Evolutionary conservation across 1,140 invertebrate genomes (phyloP).

Genomic region (Subanguina moxae): DNA sequence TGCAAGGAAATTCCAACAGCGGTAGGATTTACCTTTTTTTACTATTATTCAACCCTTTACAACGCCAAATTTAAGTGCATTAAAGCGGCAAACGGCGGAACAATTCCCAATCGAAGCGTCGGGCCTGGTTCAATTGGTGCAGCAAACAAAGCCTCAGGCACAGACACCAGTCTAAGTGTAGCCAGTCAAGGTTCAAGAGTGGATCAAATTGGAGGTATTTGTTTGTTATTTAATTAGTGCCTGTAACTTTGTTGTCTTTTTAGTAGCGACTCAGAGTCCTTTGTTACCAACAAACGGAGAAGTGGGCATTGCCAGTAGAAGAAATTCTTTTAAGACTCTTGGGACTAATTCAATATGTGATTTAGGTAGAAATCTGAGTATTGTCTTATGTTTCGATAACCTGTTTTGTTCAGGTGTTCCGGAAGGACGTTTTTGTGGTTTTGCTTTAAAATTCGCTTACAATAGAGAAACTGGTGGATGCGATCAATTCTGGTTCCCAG

Average conservation of each 20-base stretch:
- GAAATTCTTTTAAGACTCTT: neutral
- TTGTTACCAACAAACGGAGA: constrained; percentile 23
- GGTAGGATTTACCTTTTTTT: constrained; percentile 22
- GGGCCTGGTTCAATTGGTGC: no score
- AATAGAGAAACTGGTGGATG: constrained; percentile 47
- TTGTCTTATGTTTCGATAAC: neutral
- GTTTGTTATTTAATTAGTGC: no score
- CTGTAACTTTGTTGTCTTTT: no score
- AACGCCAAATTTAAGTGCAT: constrained; percentile 41
- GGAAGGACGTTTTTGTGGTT: constrained; percentile 51
- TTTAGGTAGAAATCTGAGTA: neutral
- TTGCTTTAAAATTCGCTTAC: constrained; percentile 48
- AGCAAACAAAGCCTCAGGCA: no score
- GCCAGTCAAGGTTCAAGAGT: neutral
- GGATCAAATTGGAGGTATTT: neutral
- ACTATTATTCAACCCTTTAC: no score
- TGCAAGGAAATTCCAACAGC: constrained; percentile 43
- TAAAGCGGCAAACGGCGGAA: constrained; percentile 57
- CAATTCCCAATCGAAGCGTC: neutral
- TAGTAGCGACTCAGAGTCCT: constrained; percentile 19
- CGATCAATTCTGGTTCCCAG: constrained; percentile 34
- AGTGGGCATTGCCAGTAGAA: neutral
- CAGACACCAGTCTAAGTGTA: neutral
- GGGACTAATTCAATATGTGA: neutral
- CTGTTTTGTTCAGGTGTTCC: constrained; percentile 47